Percentiles rank a stretch among this genome's conserved stretches.
Conservation (phyloP, 2,113 vertebrate genomes). For the Indicator indicator region DNA sequence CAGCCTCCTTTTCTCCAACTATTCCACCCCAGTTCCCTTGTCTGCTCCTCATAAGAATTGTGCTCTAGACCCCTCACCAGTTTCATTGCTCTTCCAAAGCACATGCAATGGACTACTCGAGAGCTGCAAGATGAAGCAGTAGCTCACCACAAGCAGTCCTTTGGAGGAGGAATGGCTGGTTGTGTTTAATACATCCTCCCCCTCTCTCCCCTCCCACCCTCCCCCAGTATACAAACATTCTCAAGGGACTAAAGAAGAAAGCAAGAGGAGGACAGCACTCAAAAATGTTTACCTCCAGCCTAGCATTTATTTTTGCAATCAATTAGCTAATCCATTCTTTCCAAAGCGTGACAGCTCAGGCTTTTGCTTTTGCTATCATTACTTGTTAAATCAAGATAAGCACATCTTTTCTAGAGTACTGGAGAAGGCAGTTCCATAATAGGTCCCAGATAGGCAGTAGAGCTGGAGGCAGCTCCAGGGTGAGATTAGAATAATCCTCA, state of each 20-base stretch:
- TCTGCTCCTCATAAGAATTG: background rate
- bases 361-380: conserved; percentile 40
- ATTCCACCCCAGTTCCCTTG: background rate
- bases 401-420: conserved; percentile 43
- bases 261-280: background rate
- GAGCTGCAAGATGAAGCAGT: background rate
- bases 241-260: background rate
- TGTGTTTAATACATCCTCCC: background rate
- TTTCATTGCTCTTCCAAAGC: background rate
- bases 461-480: conserved; percentile 33
- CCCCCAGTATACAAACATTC: background rate
- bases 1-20: background rate
- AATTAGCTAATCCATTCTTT: conserved; percentile 43
- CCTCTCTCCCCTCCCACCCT: too few relatives aligned
- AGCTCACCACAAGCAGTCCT: background rate
- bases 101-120: background rate
- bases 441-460: background rate
- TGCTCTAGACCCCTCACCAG: background rate
- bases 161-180: background rate
- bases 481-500: conserved; percentile 55
- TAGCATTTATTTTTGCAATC: conserved; percentile 12
- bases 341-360: background rate
- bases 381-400: conserved; percentile 60
- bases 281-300: background rate
- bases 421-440: conserved; percentile 1